Base-by-base conservation (phyloP, 2,113 vertebrate genomes). In the Takifugu flavidus region DNA sequence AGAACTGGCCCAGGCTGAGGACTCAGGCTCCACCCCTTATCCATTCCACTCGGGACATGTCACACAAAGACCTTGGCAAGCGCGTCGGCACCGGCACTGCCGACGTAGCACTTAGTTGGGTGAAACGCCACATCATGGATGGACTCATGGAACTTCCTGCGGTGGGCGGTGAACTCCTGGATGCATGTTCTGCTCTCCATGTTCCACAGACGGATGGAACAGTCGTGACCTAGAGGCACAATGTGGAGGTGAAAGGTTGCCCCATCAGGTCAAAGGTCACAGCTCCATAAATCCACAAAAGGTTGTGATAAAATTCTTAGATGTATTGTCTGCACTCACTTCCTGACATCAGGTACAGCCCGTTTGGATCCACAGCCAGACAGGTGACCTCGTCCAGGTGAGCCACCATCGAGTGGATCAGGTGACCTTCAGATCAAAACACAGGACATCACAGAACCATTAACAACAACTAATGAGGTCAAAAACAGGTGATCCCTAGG, bases 51-150 rank as follows among this genome's bases (percentile, higher is more conserved):
- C 71, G 89, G 77, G 26, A 15, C 29, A 86, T 88, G 88, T 89
- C 79, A 79, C 95, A 98, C 96, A 70, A 98, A 98, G 75, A 98
- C 96, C 90, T 98, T 98, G 67, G 96, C 96, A 74, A 98, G 92
- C 0, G 96, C 95, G 63, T 98, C 96, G 3, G 96, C 95, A 56
- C 96, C 96, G 46, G 95, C 96, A 76, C 95, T 98, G 87, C 95
- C 95, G 72, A 98, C 95, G 75, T 95, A 98, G 84, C 95, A 94
- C 89, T 94, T 95, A 73, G 93, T 94, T 51, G 94, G 95, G 75
- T 98, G 96, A 85, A 98, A 98, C 77, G 95, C 94, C 89, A 98
- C 96, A 42, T 95, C 95, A 43, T 98, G 93, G 87, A 98, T 98
- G 1, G 96, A 96, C 84, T 98, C 96, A 34, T 97, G 94, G 34